Conservation (phyloP, 2,888 invertebrate genomes). For the Campoletis raptor region DNA sequence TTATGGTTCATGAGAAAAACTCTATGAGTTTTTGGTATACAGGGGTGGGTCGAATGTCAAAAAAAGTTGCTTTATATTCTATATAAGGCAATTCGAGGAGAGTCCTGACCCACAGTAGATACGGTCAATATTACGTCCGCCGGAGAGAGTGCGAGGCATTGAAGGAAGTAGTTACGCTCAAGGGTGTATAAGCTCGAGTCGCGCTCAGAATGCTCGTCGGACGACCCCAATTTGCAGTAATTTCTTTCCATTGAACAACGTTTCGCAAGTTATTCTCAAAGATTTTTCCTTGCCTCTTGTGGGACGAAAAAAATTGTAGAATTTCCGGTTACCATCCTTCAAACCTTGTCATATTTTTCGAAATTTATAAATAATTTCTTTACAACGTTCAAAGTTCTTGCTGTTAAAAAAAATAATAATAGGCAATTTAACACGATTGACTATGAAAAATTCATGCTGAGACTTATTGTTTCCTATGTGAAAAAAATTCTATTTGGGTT, state of each 20-base stretch:
- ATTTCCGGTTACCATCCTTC: slow-evolving; percentile 4
- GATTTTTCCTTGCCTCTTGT: neutral
- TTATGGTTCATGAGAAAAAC: neutral
- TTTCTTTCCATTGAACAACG: slow-evolving; percentile 49
- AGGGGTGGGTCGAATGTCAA: neutral
- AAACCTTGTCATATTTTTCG: neutral
- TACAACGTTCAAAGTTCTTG: neutral
- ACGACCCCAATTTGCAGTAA: slow-evolving; percentile 46
- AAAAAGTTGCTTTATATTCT: neutral
- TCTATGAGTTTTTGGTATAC: neutral
- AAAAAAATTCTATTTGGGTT: neutral
- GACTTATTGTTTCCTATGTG: neutral
- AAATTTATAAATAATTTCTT: neutral
- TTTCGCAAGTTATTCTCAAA: slow-evolving; percentile 21
- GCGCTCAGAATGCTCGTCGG: slow-evolving; percentile 25
- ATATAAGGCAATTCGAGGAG: slow-evolving; percentile 15
- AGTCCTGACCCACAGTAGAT: slow-evolving; percentile 42
- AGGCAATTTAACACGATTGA: neutral
- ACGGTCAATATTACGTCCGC: slow-evolving; percentile 56
- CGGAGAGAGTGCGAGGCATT: slow-evolving; percentile 12
- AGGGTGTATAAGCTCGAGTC: neutral
- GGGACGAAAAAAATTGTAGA: slow-evolving; percentile 15
- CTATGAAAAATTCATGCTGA: neutral
- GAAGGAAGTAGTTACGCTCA: slow-evolving; percentile 43
- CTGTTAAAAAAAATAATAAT: neutral